phyloP scores from a whole-genome alignment of 1,140 invertebrate species.

The Heliconius himera region DNA sequence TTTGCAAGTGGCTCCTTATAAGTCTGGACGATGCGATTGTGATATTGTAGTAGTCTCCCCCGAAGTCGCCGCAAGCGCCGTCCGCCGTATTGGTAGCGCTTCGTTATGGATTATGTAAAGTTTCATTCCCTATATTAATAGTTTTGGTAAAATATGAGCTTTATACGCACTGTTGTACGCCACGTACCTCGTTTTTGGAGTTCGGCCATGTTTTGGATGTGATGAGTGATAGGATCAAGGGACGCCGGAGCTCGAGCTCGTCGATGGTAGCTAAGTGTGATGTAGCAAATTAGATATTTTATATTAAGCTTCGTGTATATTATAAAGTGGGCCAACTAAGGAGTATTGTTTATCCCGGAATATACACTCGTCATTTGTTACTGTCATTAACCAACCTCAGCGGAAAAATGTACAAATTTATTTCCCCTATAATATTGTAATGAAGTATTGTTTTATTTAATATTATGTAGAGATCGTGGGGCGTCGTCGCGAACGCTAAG shows the following conservation, averaged over 20 bases:
- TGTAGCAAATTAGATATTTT: neutral
- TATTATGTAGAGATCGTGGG: neutral
- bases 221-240: neutral
- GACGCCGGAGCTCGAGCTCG: conserved; percentile 3
- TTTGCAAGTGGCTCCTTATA: neutral
- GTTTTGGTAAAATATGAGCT: conserved; percentile 8
- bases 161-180: conserved; percentile 3
- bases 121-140: conserved; percentile 13
- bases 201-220: neutral
- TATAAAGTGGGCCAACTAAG: conserved; percentile 10
- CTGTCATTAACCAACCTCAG: neutral
- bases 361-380: neutral
- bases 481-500: neutral
- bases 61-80: neutral
- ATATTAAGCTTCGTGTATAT: conserved; percentile 9
- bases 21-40: neutral
- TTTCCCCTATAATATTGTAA: conserved; percentile 10
- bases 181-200: neutral
- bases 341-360: neutral
- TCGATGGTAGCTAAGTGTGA: conserved; percentile 7
- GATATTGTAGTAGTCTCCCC: neutral
- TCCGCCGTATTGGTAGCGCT: conserved; percentile 6
- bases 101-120: neutral
- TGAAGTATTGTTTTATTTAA: conserved; percentile 7
- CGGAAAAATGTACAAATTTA: conserved; percentile 10